A percentile compares a stretch with the other conserved stretches of the same genome.
Conservation (phyloP, 2,888 invertebrate species). For the Sinhomidia bicolor region DNA sequence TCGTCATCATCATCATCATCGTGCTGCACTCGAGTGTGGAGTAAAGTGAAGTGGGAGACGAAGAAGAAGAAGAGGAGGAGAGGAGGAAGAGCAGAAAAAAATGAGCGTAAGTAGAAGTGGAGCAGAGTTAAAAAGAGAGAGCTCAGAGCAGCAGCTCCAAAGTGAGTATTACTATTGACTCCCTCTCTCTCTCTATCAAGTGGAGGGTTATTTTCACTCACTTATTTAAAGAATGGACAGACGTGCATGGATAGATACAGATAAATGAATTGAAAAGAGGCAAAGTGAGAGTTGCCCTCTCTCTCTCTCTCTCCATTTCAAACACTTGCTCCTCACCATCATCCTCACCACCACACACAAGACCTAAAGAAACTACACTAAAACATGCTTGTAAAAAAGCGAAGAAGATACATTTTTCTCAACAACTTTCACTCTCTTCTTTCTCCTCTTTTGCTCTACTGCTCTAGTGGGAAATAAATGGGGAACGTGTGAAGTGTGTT, state of each 20-base stretch:
- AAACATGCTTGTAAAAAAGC: too few relatives aligned
- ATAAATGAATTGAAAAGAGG: conserved; percentile 21
- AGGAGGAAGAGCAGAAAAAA: not conserved
- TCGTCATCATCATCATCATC: too few relatives aligned
- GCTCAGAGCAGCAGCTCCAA: too few relatives aligned
- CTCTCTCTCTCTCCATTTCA: not conserved
- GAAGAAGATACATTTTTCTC: not conserved
- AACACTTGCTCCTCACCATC: conserved; percentile 25
- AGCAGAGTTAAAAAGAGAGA: too few relatives aligned
- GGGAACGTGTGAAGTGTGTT: conserved; percentile 59
- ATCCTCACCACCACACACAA: not conserved
- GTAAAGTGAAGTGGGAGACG: not conserved
- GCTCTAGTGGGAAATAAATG: conserved; percentile 52
- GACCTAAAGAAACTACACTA: not conserved
- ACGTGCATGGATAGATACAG: conserved; percentile 18
- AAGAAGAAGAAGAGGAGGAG: not conserved
- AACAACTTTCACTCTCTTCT: too few relatives aligned
- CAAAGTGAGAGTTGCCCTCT: not conserved
- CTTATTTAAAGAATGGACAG: conserved; percentile 47
- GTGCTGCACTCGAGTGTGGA: too few relatives aligned
- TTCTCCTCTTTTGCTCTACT: not conserved
- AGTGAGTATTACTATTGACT: conserved; percentile 35
- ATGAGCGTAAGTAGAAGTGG: conserved; percentile 1
- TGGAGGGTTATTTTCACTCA: conserved; percentile 46
- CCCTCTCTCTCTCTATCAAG: conserved; percentile 8